Base-by-base conservation (phyloP, 2,797 vertebrate genomes). In the Pampus argenteus region DNA sequence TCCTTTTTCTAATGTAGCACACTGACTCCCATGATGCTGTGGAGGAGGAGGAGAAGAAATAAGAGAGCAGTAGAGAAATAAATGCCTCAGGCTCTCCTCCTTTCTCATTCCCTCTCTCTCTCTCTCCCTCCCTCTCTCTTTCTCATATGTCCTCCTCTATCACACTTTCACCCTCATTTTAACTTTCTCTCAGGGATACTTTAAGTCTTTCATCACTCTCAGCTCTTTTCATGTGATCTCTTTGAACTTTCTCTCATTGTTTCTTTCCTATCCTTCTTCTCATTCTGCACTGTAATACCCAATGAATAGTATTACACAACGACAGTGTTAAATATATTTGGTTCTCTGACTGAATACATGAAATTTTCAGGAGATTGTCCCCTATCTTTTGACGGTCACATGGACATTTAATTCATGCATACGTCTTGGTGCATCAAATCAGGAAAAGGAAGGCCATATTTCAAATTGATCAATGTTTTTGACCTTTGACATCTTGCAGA, bases 1-100 rank as follows among this genome's bases (percentile, higher is more conserved):
- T 88, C 66, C 45, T 66, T 79, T 78, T 90, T 82, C 80, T 68
- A 85, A 90, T 87, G 84, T 86, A 89, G 88, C 72, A 87, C 86
- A 88, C 75, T 15, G 76, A 87, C 88, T 91, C 90, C 90, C 86
- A 89, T 83, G 91, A 88, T 85, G 86, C 86, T 45, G 66, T 65
- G 58, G 71, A 83, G 75, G 70, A n/a, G n/a, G n/a, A n/a, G n/a
- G n/a, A n/a, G n/a, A n/a, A n/a, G n/a, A n/a, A n/a, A 60, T 1
- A 45, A 78, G 75, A 22, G 23, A 76, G 28, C 5, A 1, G 8
- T 49, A 44, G 26, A 50, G 47, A 51, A 29, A 49, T 55, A 47
- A 68, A 55, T 48, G 3, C 82, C 78, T 68, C 55, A n/a, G 70
- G 85, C 78, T 82, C 71, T 74, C 57, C 34, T 60, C 71, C 63